Percentiles rank a stretch among this genome's conserved stretches.
Conservation (phyloP, 2,888 invertebrate species). For the Sarcophaga subvicina region DNA sequence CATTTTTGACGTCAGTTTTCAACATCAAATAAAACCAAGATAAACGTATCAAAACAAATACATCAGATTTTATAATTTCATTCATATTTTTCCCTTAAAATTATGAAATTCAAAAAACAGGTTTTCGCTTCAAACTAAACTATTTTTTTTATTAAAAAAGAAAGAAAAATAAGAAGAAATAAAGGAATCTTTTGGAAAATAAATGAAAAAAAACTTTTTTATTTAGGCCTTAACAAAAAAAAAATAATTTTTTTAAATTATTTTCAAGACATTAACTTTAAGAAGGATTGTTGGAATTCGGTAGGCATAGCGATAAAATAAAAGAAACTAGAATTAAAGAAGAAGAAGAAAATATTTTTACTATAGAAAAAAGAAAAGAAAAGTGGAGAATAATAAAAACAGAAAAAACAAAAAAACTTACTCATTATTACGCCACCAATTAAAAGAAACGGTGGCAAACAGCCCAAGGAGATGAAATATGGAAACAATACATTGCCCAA, state of each 20-base stretch:
- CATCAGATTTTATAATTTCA: neutral
- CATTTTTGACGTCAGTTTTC: constrained; percentile 46
- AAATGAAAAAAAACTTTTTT: neutral
- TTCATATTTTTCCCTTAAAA: neutral
- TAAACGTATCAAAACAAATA: constrained; percentile 5
- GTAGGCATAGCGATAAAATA: constrained; percentile 72
- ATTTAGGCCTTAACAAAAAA: constrained; percentile 8
- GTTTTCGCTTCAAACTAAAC: no score
- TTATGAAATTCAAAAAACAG: constrained; percentile 24
- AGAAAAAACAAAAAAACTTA: constrained; percentile 77
- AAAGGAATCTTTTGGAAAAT: neutral
- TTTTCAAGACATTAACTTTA: neutral
- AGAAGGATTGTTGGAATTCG: constrained; percentile 14
- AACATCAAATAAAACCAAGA: neutral
- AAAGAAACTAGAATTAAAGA: constrained; percentile 71
- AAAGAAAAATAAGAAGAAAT: neutral
- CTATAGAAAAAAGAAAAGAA: neutral
- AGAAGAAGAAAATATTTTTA: neutral
- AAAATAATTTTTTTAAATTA: neutral
- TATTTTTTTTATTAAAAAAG: no score
- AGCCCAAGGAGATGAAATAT: constrained; percentile 85
- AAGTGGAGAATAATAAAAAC: no score
- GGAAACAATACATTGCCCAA: constrained; percentile 89
- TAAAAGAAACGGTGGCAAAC: constrained; percentile 87
- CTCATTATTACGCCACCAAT: constrained; percentile 85